Conservation (phyloP, 2,113 vertebrate species). For the Pagrus major region DNA sequence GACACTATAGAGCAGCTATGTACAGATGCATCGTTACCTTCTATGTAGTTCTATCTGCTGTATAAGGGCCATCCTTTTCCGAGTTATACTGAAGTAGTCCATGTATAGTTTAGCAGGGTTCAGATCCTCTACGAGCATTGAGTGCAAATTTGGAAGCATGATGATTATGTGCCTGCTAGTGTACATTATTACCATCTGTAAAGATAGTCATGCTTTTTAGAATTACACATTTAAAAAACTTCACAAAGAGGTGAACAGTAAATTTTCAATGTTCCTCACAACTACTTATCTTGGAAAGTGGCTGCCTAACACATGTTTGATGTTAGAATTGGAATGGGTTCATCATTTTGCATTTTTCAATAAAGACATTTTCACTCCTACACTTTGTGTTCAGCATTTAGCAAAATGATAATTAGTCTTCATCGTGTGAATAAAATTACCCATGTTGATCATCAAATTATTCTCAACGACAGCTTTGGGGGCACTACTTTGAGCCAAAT, state of each 20-base stretch:
- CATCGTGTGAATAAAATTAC: not conserved
- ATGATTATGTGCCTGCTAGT: conserved; percentile 42
- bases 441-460: too few relatives aligned
- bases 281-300: conserved; percentile 3
- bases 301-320: not conserved
- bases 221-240: not conserved
- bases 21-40: conserved; percentile 66
- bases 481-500: not conserved
- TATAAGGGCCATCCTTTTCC: conserved; percentile 55
- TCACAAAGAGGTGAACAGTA: not conserved
- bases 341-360: conserved; percentile 46
- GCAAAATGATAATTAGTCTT: not conserved
- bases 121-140: conserved; percentile 40
- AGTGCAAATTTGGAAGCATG: conserved; percentile 50
- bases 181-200: conserved; percentile 47
- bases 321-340: conserved; percentile 3
- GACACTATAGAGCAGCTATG: conserved; percentile 74
- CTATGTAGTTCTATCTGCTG: conserved; percentile 65
- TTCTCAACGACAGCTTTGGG: not conserved
- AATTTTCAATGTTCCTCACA: not conserved
- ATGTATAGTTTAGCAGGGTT: conserved; percentile 62
- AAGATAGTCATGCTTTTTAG: conserved; percentile 39
- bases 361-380: conserved; percentile 48
- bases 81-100: conserved; percentile 55
- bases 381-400: not conserved